Evolutionary conservation across 2,113 vertebrate genomes (phyloP).

Genomic region (Ploceus nigricollis): DNA sequence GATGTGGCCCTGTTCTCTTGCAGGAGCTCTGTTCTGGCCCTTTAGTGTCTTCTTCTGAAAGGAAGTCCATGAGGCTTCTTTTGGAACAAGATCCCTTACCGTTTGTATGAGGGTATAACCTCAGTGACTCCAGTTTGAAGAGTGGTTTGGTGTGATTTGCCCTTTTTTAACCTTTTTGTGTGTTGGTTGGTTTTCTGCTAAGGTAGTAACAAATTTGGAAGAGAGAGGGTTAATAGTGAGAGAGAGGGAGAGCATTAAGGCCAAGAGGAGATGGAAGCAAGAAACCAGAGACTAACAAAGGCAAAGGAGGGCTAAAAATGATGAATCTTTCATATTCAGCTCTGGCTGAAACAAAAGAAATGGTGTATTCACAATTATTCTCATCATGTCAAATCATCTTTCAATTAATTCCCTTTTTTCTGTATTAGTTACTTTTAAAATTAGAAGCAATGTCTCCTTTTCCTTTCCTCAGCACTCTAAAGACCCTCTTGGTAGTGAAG

Average conservation of each 20-base stretch:
- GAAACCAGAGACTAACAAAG: neutral
- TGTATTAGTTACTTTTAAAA: constrained; percentile 9
- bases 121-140: neutral
- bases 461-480: neutral
- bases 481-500: constrained; percentile 27
- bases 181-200: neutral
- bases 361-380: neutral
- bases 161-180: neutral
- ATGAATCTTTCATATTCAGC: neutral
- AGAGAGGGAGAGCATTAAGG: neutral
- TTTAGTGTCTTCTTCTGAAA: neutral
- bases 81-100: neutral
- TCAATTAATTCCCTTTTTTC: neutral
- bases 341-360: constrained; percentile 15
- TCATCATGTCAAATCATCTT: neutral
- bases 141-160: neutral
- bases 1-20: neutral
- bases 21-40: neutral
- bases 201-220: neutral
- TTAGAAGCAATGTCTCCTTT: constrained; percentile 6
- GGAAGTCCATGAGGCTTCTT: neutral
- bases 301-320: neutral
- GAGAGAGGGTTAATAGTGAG: neutral
- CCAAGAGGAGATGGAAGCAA: neutral
- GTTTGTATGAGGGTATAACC: neutral